Evolutionary conservation across 2,113 vertebrate species (phyloP).

Genomic region (Junco hyemalis): DNA sequence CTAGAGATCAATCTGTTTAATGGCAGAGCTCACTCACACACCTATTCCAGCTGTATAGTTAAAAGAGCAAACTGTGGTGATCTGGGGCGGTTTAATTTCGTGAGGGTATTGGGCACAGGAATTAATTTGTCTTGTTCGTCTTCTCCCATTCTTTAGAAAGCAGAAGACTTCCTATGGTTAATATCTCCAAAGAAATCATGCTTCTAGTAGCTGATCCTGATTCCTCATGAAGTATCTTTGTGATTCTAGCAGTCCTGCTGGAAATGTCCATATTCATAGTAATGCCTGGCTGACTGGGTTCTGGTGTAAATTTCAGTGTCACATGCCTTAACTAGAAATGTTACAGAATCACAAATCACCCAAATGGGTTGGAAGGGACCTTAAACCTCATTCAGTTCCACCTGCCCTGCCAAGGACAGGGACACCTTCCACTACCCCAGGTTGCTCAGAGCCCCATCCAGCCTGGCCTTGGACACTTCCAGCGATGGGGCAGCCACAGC

Average conservation of each 20-base stretch:
- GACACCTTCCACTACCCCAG: rapidly evolving
- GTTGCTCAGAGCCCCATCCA: not conserved
- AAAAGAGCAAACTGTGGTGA: not conserved
- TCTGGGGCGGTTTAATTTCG: not conserved
- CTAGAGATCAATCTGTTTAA: not conserved
- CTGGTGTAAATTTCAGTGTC: not conserved
- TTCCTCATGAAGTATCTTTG: not conserved
- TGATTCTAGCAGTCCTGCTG: not conserved
- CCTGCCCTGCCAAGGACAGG: not conserved
- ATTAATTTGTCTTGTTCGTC: not conserved
- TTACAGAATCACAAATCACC: not conserved
- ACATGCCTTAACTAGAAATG: not conserved
- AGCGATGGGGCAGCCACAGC: not conserved
- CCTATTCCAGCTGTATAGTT: not conserved
- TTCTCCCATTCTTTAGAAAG: not conserved
- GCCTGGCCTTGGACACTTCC: rapidly evolving
- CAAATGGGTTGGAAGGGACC: not conserved
- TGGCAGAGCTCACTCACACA: not conserved
- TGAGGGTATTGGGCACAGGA: not conserved
- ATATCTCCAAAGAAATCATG: not conserved
- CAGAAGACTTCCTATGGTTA: not conserved
- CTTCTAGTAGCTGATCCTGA: not conserved
- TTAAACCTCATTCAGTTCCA: not conserved
- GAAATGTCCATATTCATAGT: not conserved
- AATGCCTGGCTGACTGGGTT: not conserved